Evolutionary conservation across 2,888 invertebrate species (phyloP).

Genomic region (Ariolimax columbianus): DNA sequence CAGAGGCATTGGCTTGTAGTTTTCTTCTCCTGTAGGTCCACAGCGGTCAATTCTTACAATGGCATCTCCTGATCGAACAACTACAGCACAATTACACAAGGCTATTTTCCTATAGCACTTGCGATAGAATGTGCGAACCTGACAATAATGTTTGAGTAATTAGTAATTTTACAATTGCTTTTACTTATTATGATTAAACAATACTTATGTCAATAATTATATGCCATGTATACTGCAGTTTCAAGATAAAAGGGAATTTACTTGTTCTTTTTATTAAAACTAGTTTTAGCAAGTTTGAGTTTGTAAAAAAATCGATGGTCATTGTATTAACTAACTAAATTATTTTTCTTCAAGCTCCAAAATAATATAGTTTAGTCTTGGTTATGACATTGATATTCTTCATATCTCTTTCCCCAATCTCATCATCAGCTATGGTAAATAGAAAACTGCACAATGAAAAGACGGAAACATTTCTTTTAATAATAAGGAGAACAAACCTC

Average conservation of each 20-base stretch:
- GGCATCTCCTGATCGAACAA: constrained; percentile 57
- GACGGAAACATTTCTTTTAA: neutral
- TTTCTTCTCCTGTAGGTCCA: constrained; percentile 42
- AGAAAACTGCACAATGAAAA: neutral
- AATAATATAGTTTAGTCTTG: no score
- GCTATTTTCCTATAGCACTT: constrained; percentile 52
- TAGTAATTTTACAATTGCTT: no score
- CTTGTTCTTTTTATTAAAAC: no score
- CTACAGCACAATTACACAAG: constrained; percentile 63
- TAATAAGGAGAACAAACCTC: constrained; percentile 58
- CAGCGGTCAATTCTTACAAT: constrained; percentile 61
- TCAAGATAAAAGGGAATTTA: no score
- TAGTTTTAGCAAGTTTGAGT: no score
- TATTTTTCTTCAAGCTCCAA: no score
- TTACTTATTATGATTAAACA: no score
- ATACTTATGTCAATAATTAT: no score
- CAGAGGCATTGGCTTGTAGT: constrained; percentile 30
- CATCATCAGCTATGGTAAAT: neutral
- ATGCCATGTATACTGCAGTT: no score
- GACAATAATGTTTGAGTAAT: neutral
- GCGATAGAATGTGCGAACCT: constrained; percentile 59
- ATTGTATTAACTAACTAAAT: no score
- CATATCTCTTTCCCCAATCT: neutral
- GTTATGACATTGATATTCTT: no score
- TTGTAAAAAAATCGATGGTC: no score